Conservation (phyloP, 2,113 vertebrate genomes). For the Saccopteryx leptura region DNA sequence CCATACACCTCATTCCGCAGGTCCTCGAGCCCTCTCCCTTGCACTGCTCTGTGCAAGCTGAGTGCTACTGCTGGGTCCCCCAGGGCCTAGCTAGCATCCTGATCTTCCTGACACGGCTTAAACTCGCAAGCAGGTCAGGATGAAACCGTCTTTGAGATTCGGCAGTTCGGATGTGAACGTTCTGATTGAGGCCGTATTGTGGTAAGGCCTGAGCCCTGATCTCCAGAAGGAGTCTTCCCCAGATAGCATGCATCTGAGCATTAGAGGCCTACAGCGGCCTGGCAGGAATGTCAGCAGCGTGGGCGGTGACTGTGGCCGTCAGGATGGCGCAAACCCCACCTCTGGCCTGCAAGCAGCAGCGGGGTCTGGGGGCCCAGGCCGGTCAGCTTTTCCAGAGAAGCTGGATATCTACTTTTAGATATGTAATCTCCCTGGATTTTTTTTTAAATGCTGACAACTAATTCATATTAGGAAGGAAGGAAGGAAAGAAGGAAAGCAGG, state of each 20-base stretch:
- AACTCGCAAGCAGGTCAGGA: not conserved
- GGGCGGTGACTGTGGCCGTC: not conserved
- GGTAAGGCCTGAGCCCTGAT: not conserved
- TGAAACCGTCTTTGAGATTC: not conserved
- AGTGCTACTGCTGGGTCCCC: not conserved
- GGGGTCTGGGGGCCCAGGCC: not conserved
- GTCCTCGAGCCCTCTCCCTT: accelerated
- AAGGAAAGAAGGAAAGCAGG: accelerated
- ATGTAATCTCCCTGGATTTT: not conserved
- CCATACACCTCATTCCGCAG: not conserved
- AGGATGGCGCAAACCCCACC: too few relatives aligned
- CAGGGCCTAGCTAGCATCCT: accelerated
- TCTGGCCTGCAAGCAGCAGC: not conserved
- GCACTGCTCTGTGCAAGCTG: accelerated
- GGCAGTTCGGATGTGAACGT: accelerated
- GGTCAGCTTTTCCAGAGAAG: not conserved
- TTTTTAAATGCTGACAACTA: not conserved
- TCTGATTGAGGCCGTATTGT: not conserved
- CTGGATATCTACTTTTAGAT: not conserved
- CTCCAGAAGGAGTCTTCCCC: not conserved
- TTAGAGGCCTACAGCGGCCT: accelerated
- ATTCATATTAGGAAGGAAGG: not conserved
- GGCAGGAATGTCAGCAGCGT: not conserved
- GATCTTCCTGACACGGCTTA: not conserved
- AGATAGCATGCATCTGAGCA: accelerated